phyloP scores from a whole-genome alignment of 2,113 vertebrate species.

The cat (Felis catus) region F.catus_Fca126_mat1.0 CM031419.1:12667501-12668000 shows the following conservation, averaged over 20 bases:
- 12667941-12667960: neutral
- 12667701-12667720: neutral
- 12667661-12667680: neutral
- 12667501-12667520: neutral
- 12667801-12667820: accelerated
- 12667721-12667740: accelerated
- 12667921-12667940: neutral
- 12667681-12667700: neutral
- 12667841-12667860: neutral
- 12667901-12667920: neutral
- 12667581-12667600: no score
- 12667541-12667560: neutral
- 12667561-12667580: neutral
- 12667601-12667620: neutral
- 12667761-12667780: accelerated
- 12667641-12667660: neutral
- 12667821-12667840: neutral
- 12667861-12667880: neutral
- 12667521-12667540: neutral
- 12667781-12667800: neutral
- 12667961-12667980: neutral
- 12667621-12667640: neutral
- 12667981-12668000: neutral
- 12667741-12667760: neutral
- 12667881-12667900: neutral